These are phyloP conservation scores for Halocynthia roretzi DNA, from an alignment of 23 tunicate genomes.

Conservation along the genomic window DNA sequence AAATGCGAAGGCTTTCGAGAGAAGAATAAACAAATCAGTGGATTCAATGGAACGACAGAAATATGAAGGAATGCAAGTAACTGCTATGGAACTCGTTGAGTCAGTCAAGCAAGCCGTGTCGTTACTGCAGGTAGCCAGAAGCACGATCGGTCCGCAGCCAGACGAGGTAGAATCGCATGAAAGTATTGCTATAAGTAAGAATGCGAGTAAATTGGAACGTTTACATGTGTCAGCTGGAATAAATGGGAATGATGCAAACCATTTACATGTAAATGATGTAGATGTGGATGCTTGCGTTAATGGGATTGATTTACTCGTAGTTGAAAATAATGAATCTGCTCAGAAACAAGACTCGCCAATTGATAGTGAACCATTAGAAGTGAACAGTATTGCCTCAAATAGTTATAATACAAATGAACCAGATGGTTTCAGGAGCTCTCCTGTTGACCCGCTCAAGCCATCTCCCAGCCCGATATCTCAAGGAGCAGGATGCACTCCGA, in stretches of 20 bases:
- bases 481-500: background rate
- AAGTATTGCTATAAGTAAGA: background rate
- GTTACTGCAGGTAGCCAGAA: constrained; percentile 76
- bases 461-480: background rate
- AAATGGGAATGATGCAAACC: background rate
- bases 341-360: background rate
- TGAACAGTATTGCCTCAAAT: background rate
- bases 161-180: constrained; percentile 5
- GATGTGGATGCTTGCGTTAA: background rate
- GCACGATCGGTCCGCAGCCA: constrained; percentile 1
- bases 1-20: constrained; percentile 40
- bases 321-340: background rate
- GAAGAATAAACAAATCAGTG: constrained; percentile 9
- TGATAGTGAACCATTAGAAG: background rate
- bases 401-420: background rate
- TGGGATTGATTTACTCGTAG: background rate
- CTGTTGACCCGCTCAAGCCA: background rate
- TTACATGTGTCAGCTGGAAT: background rate
- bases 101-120: constrained; percentile 80
- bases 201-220: background rate
- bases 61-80: constrained; percentile 23
- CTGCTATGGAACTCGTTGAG: constrained; percentile 72
- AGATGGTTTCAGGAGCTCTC: background rate
- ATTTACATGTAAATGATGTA: background rate
- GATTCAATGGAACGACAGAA: constrained; percentile 21